Evolutionary conservation across 2,888 invertebrate genomes (phyloP).

Genomic region (Microdon myrmicae): DNA sequence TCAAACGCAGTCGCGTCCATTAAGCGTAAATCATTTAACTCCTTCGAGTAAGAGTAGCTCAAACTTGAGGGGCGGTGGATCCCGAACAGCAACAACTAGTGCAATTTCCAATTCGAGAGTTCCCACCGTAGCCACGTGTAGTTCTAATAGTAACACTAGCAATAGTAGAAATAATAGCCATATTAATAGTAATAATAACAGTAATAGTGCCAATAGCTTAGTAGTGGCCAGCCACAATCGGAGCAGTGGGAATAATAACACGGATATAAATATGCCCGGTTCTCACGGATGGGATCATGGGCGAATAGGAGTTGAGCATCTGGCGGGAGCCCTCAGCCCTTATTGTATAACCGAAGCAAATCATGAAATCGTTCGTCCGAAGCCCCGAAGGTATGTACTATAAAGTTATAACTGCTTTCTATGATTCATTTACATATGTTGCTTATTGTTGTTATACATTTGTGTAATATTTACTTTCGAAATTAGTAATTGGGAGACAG

Average conservation of each 20-base stretch:
- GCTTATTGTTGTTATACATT: too few relatives aligned
- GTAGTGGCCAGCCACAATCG: constrained; percentile 32
- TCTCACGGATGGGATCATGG: constrained; percentile 67
- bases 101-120: constrained; percentile 42
- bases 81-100: constrained; percentile 34
- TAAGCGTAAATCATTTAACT: constrained; percentile 38
- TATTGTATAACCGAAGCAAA: constrained; percentile 78
- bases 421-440: too few relatives aligned
- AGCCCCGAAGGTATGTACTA: constrained; percentile 78
- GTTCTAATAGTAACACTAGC: constrained; percentile 42
- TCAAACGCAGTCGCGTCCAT: constrained; percentile 24
- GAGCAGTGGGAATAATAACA: constrained; percentile 38
- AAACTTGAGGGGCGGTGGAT: constrained; percentile 28
- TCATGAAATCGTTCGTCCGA: constrained; percentile 86
- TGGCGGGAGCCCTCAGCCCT: constrained; percentile 73
- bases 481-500: too few relatives aligned
- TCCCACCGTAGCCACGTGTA: constrained; percentile 44
- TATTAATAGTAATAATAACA: constrained; percentile 41
- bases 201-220: constrained; percentile 37
- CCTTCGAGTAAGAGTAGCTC: constrained; percentile 25
- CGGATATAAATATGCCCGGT: constrained; percentile 59
- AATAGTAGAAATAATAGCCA: constrained; percentile 39
- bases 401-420: too few relatives aligned
- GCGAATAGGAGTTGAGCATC: constrained; percentile 70
- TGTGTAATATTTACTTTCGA: too few relatives aligned